A percentile compares a stretch with the other conserved stretches of the same genome.
Evolutionary conservation across 1,140 invertebrate species (phyloP).

Genomic region (Ceratina australensis): DNA sequence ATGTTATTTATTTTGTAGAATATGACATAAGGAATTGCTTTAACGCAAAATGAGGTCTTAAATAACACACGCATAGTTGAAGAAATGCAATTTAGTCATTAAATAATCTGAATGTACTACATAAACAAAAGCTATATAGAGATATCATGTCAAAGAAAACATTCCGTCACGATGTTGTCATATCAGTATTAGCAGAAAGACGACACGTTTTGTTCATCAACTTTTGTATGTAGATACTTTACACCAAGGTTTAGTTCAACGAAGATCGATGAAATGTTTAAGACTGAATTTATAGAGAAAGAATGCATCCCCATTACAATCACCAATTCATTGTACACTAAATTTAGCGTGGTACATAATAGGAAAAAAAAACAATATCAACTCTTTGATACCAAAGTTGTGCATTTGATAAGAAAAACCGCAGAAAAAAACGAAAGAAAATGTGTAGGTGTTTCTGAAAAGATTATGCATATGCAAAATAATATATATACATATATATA

Average conservation of each 20-base stretch:
- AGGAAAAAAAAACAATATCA: constrained; percentile 69
- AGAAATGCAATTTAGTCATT: constrained; percentile 55
- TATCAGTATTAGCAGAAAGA: constrained; percentile 66
- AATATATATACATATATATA: constrained; percentile 14
- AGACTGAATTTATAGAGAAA: constrained; percentile 77
- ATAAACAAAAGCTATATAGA: constrained; percentile 44
- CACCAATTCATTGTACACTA: constrained; percentile 72
- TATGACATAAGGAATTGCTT: constrained; percentile 63
- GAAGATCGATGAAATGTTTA: constrained; percentile 76
- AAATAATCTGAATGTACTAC: constrained; percentile 54
- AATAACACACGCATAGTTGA: constrained; percentile 33
- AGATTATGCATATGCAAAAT: constrained; percentile 57
- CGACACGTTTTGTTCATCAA: constrained; percentile 58
- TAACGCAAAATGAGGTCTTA: constrained; percentile 48
- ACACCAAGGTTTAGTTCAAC: constrained; percentile 69
- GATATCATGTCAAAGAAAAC: constrained; percentile 54
- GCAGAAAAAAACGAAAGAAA: constrained; percentile 54
- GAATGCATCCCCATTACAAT: constrained; percentile 70
- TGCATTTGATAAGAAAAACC: constrained; percentile 73
- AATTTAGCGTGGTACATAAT: constrained; percentile 63
- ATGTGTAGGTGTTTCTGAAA: constrained; percentile 55
- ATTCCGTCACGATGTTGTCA: constrained; percentile 68
- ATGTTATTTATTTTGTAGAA: constrained; percentile 44
- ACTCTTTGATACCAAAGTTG: constrained; percentile 76
- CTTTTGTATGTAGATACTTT: constrained; percentile 60